These are phyloP conservation scores for Hesperia comma DNA, from an alignment of 2,888 invertebrate species.

Conservation along the genomic window DNA sequence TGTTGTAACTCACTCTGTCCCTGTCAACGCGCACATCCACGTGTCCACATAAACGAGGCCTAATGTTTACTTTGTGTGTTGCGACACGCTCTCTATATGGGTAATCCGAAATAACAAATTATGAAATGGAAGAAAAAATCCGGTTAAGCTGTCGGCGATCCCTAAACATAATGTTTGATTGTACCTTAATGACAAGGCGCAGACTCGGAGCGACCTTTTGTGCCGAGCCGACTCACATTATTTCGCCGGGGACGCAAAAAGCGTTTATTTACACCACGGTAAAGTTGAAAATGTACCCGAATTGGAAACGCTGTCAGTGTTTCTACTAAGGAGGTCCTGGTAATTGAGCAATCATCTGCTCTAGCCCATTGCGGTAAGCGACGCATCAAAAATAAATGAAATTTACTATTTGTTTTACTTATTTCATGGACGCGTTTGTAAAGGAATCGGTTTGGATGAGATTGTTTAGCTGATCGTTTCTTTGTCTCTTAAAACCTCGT, in stretches of 20 bases:
- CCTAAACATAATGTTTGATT: conserved; percentile 83
- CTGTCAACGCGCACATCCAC: conserved; percentile 38
- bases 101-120: conserved; percentile 82
- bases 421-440: conserved; percentile 55
- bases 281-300: conserved; percentile 68
- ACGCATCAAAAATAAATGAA: conserved; percentile 78
- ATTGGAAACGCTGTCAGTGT: conserved; percentile 62
- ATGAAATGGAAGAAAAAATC: conserved; percentile 80
- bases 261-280: conserved; percentile 63
- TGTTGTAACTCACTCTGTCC: neutral
- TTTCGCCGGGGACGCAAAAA: conserved; percentile 61
- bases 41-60: conserved; percentile 36
- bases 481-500: conserved; percentile 10
- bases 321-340: conserved; percentile 82
- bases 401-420: conserved; percentile 76
- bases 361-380: conserved; percentile 80
- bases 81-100: conserved; percentile 70
- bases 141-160: conserved; percentile 82
- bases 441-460: conserved; percentile 41
- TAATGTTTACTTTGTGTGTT: conserved; percentile 80
- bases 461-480: conserved; percentile 1
- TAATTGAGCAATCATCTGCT: conserved; percentile 84
- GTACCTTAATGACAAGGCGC: conserved; percentile 83
- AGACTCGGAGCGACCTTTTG: conserved; percentile 76
- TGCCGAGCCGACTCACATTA: conserved; percentile 75